phyloP scores from a whole-genome alignment of 2,888 invertebrate genomes.

The Ypsolopha sequella region DNA sequence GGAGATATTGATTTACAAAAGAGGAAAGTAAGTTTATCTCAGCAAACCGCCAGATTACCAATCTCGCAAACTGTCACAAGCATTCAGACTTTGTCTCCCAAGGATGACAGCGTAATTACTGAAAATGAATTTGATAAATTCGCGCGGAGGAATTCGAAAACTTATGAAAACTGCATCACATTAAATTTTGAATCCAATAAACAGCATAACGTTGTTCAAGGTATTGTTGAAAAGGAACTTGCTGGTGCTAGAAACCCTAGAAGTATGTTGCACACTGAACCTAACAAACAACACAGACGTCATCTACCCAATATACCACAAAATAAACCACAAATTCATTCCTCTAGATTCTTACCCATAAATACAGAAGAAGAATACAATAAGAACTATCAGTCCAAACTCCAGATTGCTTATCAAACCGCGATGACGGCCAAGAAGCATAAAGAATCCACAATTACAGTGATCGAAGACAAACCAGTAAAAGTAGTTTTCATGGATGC shows the following conservation, averaged over 20 bases:
- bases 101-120: constrained; percentile 48
- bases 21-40: constrained; percentile 3
- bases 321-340: constrained; percentile 22
- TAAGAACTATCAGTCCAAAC: constrained; percentile 49
- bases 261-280: constrained; percentile 25
- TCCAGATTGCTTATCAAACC: constrained; percentile 54
- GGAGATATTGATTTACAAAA: constrained; percentile 23
- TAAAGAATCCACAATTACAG: constrained; percentile 42
- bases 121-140: constrained; percentile 65
- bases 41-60: constrained; percentile 14
- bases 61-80: constrained; percentile 7
- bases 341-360: constrained; percentile 12
- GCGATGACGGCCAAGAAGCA: constrained; percentile 49
- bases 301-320: constrained; percentile 16
- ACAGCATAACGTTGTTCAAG: constrained; percentile 39
- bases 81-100: constrained; percentile 13
- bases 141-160: constrained; percentile 52
- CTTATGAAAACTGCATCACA: constrained; percentile 49
- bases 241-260: constrained; percentile 31
- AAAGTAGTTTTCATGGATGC: constrained; percentile 55
- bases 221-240: constrained; percentile 37
- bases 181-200: constrained; percentile 45
- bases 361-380: constrained; percentile 27
- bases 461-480: constrained; percentile 61
- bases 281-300: neutral